Evolutionary conservation across 2,888 invertebrate genomes (phyloP), one percentile per base, ranked within the genome.

Genomic region (Tyria jacobaeae): DNA sequence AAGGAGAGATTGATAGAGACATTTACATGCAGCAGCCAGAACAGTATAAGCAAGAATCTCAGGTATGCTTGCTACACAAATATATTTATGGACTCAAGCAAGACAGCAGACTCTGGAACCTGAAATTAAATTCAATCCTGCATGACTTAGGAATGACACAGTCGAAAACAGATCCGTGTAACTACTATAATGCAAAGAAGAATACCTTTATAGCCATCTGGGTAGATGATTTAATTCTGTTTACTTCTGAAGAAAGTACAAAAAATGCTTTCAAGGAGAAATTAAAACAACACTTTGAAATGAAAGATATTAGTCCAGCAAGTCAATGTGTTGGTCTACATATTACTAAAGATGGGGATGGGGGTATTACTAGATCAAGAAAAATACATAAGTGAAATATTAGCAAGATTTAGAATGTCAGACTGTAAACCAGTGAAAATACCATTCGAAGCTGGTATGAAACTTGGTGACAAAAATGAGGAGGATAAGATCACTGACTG

Each of bases 21-120:
- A 75, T 78, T 1, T 76, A 74, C 21, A 76, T 76, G 73, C 21
- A 10, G 57, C 75, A 78, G 34, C 75, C 75, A 56, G 69, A 66
- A 48, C 63, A 48, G 1, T 52, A 62, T 50, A 53, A 64, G 34
- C 21, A 59, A 4, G 27, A 12, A 15, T 7, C n/a, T 54, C 72
- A 71, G 67, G 78, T 68, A 55, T 78, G 74, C 60, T 0, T 6
- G 0, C 21, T 77, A 39, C 62, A 69, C 54, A 76, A 75, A 68
- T 74, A 71, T 1, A 49, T 57, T 1, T 53, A 53, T 53, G 53
- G 53, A 1, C 41, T 53, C 10, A 53, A 53, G 4, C 53, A 53
- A n/a, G 53, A 37, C 7, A 53, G 53, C 41, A 17, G 53, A 4
- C 27, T 15, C 0, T 53, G 53, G 53, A 53, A 53, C 10, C 5